Base-by-base conservation (phyloP, 1,140 invertebrate species). In the Mya arenaria region DNA sequence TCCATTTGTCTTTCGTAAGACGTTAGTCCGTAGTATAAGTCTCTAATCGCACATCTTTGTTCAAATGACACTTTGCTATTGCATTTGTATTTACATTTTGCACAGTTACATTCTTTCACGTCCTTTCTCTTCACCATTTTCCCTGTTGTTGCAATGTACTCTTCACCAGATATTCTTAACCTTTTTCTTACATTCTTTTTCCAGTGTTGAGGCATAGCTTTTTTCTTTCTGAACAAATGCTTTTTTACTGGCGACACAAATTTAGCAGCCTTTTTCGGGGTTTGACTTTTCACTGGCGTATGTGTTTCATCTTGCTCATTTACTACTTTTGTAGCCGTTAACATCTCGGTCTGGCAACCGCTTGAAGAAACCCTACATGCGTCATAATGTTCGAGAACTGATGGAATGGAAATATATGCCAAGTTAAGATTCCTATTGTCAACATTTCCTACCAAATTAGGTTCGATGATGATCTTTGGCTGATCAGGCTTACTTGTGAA, bases 111-210 rank as follows among this genome's bases (percentile, higher is more conserved):
- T 2, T 19, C 17, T 13, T 63, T n/a, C n/a, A n/a, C 17, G 6
- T 30, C 23, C 15, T 41, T 56, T 56, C 4, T 32, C 17, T 48
- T 23, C 13, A 55, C 25, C 41, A 55, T 8, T 73, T 73, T 73
- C 23, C 73, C 74, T 32, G 13, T 52, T 19, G 1, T 30, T 48
- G 32, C 65, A 23, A 36, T 34, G 36, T 77, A 65, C 19, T 39
- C 58, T 10, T 17, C 36, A n/a, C 41, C 58, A 36, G 15, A 23
- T 15, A 41, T 30, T n/a, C 60, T 6, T 32, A 34, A 34, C 5
- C 25, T 8, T 25, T 77, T 77, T 8, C 60, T 23, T 32, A 77
- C 34, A 77, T 65, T 77, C n/a, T 32, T 44, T 32, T 65, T 77
- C 73, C 73, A 77, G 32, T 44, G 41, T 48, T 30, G 56, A 19